phyloP scores from a whole-genome alignment of 2,888 invertebrate genomes.

The Chymomyza procnemis region DNA sequence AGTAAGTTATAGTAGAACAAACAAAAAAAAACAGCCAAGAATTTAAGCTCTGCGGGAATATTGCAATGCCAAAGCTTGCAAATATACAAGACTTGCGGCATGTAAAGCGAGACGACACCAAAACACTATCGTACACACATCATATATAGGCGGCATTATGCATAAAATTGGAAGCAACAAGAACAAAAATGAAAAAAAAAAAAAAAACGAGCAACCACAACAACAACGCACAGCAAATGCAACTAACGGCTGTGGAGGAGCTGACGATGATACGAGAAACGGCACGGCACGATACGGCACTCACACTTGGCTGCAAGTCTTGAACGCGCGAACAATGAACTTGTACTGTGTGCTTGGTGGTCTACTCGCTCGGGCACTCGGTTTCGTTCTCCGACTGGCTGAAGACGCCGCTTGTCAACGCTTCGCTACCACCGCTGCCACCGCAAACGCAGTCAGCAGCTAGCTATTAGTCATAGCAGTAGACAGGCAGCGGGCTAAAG shows the following conservation, averaged over 20 bases:
- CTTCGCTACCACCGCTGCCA: slow-evolving; percentile 57
- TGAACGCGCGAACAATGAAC: slow-evolving; percentile 63
- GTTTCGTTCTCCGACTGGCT: slow-evolving; percentile 19
- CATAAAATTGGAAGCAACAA: not conserved
- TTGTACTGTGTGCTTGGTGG: slow-evolving; percentile 56
- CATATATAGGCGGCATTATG: not conserved
- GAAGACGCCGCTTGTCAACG: slow-evolving; percentile 51
- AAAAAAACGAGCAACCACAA: too few species aligned
- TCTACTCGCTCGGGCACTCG: not conserved
- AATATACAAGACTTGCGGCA: not conserved
- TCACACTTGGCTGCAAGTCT: not conserved
- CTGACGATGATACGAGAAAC: not conserved
- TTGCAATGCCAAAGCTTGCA: not conserved
- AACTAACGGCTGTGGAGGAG: not conserved
- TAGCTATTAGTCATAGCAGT: slow-evolving; percentile 44
- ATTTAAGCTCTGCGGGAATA: not conserved
- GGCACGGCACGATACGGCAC: not conserved
- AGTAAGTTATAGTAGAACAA: not conserved
- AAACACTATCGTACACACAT: not conserved
- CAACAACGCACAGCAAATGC: not conserved
- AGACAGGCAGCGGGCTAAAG: not conserved
- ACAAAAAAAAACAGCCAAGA: not conserved
- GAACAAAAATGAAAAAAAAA: too few species aligned
- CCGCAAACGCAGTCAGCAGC: slow-evolving; percentile 19
- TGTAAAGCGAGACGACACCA: not conserved